These are phyloP conservation scores for Trachymyrmex cornetzi DNA, from an alignment of 1,140 invertebrate species.

Conservation along the genomic window DNA sequence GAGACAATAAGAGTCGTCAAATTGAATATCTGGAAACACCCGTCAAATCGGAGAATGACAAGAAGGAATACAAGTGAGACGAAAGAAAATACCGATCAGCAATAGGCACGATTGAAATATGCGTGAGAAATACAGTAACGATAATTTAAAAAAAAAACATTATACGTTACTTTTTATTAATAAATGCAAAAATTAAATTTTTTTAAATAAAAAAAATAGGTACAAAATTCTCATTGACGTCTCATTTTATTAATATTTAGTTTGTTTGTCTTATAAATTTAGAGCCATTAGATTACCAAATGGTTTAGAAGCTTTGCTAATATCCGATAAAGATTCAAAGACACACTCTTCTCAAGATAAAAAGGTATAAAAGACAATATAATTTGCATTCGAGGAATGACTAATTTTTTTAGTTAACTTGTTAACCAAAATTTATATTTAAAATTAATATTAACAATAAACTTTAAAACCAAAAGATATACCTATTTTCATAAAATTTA, in stretches of 20 bases:
- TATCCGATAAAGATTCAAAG: conserved; percentile 87
- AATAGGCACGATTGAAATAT: neutral
- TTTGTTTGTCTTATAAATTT: conserved; percentile 44
- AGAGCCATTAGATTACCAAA: conserved; percentile 90
- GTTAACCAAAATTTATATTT: no score
- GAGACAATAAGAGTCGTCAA: neutral
- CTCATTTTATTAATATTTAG: neutral
- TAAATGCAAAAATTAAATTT: neutral
- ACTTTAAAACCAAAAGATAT: neutral
- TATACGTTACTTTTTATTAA: no score
- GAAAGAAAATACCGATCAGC: no score
- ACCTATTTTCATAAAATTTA: neutral
- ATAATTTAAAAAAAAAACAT: no score
- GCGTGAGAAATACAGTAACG: neutral
- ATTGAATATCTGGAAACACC: conserved; percentile 83
- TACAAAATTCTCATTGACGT: neutral
- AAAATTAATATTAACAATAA: neutral
- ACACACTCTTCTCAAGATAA: conserved; percentile 79
- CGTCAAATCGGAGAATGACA: conserved; percentile 88
- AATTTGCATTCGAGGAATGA: neutral
- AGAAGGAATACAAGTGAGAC: conserved; percentile 87
- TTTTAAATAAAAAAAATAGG: neutral
- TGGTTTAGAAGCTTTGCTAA: conserved; percentile 90
- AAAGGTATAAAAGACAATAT: conserved; percentile 77
- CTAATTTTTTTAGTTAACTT: neutral